Evolutionary conservation across 1,140 invertebrate species (phyloP).

Genomic region (Drosophila nikananu): DNA sequence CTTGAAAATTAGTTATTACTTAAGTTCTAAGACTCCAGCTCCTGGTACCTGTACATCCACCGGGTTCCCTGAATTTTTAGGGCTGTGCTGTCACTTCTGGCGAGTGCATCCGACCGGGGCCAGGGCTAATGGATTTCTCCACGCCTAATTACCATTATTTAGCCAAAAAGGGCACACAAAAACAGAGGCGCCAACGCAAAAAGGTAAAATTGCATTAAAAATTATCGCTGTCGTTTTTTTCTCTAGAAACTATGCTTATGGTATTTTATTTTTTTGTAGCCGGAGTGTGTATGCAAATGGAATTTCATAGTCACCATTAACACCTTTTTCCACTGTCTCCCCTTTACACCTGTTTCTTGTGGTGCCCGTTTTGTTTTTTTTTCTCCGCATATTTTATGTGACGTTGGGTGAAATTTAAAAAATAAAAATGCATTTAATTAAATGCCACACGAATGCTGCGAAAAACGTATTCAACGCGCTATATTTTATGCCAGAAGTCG

Average conservation of each 20-base stretch:
- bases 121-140: conserved; percentile 76
- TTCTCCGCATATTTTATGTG: conserved; percentile 74
- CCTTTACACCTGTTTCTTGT: conserved; percentile 57
- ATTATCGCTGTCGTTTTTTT: conserved; percentile 46
- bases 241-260: conserved; percentile 51
- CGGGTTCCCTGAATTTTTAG: background rate
- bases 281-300: conserved; percentile 69
- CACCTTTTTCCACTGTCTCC: conserved; percentile 71
- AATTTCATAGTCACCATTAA: conserved; percentile 82
- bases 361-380: conserved; percentile 35
- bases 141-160: conserved; percentile 81
- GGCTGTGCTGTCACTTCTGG: conserved; percentile 9
- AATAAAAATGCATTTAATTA: conserved; percentile 80
- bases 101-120: conserved; percentile 12
- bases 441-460: conserved; percentile 78
- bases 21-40: background rate
- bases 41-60: background rate
- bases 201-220: conserved; percentile 74
- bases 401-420: conserved; percentile 49
- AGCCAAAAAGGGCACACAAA: conserved; percentile 41
- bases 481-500: conserved; percentile 67
- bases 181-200: conserved; percentile 18
- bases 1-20: background rate
- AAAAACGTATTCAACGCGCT: conserved; percentile 66
- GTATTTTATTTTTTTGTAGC: conserved; percentile 52